Evolutionary conservation across 2,888 invertebrate genomes (phyloP), one percentile per base, ranked within the genome.

Genomic region (Xestia xanthographa): DNA sequence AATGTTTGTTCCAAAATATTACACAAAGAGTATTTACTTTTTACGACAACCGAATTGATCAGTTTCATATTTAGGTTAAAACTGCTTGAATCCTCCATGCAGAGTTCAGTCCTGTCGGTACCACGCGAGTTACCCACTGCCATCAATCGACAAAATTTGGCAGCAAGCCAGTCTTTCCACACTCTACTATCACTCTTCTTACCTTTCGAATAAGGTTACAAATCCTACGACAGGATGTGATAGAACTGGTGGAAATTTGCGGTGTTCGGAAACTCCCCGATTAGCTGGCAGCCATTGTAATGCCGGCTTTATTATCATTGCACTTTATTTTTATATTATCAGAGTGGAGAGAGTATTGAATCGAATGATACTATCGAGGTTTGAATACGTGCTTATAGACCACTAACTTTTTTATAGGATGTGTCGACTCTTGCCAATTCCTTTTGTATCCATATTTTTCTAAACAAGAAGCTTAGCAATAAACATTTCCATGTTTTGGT

Each of bases 211-310:
- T 83, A 88, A 79, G 67, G 75, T 76, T 69, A 45, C 9, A 68
- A 75, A 53, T 83, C 26, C 67, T 50, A 12, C 41, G 65, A 62
- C 48, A 68, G 41, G 63, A 80, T 63, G 58, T 72, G 56, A 72
- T 67, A 68, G 68, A 63, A 66, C 58, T 69, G 41, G 60, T 75
- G 73, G 80, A 85, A 84, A 87, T 88, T 88, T 87, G 88, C 82
- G 89, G 84, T 77, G 75, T 87, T 85, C 86, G 86, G 83, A 90
- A 90, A 85, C 86, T 77, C 82, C 78, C 73, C 87, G 86, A 87
- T 90, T 89, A 89, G 80, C 85, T 84, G 83, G 75, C 82, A 84
- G 79, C 69, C 71, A 82, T 87, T 80, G 86, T 85, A 84, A 82
- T 72, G 76, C 75, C 60, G 68, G 66, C 50, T 84, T 86, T 84